Conservation (phyloP, 2,888 invertebrate genomes). For the Trachelus stipa region DNA sequence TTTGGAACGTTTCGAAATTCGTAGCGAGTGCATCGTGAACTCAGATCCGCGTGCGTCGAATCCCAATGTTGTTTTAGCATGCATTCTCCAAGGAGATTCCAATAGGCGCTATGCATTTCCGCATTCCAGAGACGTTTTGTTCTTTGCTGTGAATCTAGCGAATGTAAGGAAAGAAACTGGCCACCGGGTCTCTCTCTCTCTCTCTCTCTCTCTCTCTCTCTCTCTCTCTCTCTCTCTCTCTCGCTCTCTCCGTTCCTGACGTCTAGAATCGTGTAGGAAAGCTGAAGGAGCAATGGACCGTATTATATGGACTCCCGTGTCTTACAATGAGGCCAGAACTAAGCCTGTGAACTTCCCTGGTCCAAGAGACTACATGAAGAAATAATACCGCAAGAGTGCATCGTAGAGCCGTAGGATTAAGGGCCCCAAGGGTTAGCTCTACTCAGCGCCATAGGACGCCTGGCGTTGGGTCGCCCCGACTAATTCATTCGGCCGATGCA, state of each 20-base stretch:
- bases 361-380: constrained; percentile 44
- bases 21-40: not conserved
- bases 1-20: not conserved
- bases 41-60: not conserved
- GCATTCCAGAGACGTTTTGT: not conserved
- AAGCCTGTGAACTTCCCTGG: constrained; percentile 13
- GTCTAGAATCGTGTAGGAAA: not conserved
- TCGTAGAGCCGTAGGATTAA: constrained; percentile 41
- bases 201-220: too few relatives aligned
- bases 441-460: constrained; percentile 19
- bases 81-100: not conserved
- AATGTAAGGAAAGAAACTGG: not conserved
- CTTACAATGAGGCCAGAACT: constrained; percentile 22
- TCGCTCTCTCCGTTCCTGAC: not conserved
- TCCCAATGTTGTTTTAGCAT: not conserved
- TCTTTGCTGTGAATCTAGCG: not conserved
- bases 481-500: constrained; percentile 39
- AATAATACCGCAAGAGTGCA: constrained; percentile 47
- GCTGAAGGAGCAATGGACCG: constrained; percentile 18
- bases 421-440: constrained; percentile 29
- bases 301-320: constrained; percentile 22
- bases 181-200: not conserved
- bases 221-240: too few relatives aligned
- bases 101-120: not conserved
- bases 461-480: constrained; percentile 21